phyloP scores from a whole-genome alignment of 1,140 invertebrate species.

The Campoletis sonorensis region DNA sequence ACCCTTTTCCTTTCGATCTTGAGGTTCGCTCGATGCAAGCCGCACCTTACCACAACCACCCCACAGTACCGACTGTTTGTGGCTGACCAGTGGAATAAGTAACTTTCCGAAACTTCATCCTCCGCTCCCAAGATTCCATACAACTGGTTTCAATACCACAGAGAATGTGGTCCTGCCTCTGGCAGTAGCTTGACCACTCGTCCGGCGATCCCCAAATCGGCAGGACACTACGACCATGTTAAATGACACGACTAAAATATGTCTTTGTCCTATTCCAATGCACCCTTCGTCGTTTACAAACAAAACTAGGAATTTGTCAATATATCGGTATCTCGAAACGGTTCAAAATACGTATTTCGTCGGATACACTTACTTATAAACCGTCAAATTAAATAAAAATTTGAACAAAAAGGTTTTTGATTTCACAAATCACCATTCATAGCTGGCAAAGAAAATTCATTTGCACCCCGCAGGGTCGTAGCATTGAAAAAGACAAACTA shows the following conservation, averaged over 20 bases:
- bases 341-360: no score
- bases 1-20: not conserved
- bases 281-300: no score
- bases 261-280: not conserved
- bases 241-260: not conserved
- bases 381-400: no score
- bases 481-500: no score
- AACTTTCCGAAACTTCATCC: constrained; percentile 47
- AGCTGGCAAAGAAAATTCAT: no score
- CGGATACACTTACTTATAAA: no score
- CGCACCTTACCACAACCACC: not conserved
- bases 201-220: not conserved
- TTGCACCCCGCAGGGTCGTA: no score
- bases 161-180: not conserved
- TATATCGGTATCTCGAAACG: no score
- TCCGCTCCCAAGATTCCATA: constrained; percentile 15
- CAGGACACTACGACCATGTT: not conserved
- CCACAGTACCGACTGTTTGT: constrained; percentile 45
- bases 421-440: no score
- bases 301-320: no score
- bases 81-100: constrained; percentile 42
- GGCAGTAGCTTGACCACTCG: constrained; percentile 1
- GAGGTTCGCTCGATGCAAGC: not conserved
- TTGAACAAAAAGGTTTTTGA: no score
- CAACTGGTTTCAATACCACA: not conserved